A percentile compares a stretch with the other conserved stretches of the same genome.
Evolutionary conservation across 2,113 vertebrate genomes (phyloP).

Genomic region (Collichthys lucidus): DNA sequence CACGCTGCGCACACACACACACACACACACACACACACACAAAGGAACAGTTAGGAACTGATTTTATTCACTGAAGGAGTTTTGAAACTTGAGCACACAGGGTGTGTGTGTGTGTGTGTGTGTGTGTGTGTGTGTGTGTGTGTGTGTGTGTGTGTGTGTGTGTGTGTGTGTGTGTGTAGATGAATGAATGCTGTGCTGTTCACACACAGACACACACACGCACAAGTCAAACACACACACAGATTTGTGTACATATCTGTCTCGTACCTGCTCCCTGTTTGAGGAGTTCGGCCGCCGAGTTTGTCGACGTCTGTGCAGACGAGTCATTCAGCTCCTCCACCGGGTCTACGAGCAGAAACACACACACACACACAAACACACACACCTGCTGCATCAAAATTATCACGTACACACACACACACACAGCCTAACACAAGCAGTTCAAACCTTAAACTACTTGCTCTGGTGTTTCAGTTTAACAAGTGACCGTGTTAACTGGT

Average conservation of each 20-base stretch:
- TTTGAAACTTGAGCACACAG: too few species aligned
- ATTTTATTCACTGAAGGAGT: not conserved
- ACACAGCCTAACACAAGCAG: too few species aligned
- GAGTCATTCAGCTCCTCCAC: conserved; percentile 88
- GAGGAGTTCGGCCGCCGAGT: conserved; percentile 93
- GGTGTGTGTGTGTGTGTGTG: not conserved
- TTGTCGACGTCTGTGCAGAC: conserved; percentile 87
- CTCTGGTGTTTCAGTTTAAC: too few species aligned
- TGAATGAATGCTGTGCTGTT: too few species aligned
- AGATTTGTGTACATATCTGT: not conserved
- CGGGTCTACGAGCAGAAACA: conserved; percentile 83
- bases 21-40: not conserved
- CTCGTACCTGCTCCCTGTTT: conserved; percentile 94
- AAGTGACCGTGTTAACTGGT: too few species aligned
- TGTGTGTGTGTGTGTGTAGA: not conserved
- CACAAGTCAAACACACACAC: not conserved
- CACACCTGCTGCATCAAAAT: not conserved
- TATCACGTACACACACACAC: too few species aligned
- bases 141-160: not conserved
- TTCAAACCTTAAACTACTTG: too few species aligned
- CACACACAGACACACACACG: too few species aligned
- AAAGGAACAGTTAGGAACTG: not conserved
- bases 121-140: too few species aligned
- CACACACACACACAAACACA: not conserved
- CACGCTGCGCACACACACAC: conserved; percentile 83